Conservation (phyloP, 2,888 invertebrate species). For the Seira musarum region DNA sequence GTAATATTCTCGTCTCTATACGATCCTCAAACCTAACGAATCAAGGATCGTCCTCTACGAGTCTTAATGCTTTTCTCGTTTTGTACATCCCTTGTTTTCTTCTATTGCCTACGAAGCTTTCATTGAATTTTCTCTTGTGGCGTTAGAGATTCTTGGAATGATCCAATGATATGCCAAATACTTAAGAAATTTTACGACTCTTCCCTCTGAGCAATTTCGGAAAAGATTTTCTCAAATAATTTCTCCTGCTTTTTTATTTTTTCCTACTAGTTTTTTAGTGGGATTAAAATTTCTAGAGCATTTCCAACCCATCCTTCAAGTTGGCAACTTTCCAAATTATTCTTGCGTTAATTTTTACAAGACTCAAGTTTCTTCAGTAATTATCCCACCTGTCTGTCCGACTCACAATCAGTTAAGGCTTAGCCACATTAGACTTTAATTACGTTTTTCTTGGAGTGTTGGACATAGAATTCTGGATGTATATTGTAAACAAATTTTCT, state of each 20-base stretch:
- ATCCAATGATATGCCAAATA: constrained; percentile 19
- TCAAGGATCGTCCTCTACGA: constrained; percentile 1
- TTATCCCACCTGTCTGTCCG: background rate
- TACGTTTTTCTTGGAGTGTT: background rate
- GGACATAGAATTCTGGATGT: background rate
- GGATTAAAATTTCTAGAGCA: too few species aligned
- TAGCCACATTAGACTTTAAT: background rate
- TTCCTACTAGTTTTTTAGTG: background rate
- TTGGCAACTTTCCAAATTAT: too few species aligned
- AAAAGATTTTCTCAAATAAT: constrained; percentile 4
- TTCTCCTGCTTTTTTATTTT: background rate
- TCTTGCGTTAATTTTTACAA: too few species aligned
- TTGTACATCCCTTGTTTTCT: constrained; percentile 4
- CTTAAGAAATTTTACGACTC: constrained; percentile 13
- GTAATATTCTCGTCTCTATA: background rate
- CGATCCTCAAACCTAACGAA: background rate
- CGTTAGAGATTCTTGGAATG: constrained; percentile 21
- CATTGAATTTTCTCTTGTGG: constrained; percentile 14
- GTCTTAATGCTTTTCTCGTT: background rate
- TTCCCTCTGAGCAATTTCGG: background rate
- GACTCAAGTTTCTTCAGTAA: background rate
- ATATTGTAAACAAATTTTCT: too few species aligned
- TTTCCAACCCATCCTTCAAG: too few species aligned
- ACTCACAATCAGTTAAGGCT: background rate
- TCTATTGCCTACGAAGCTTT: background rate